Percentiles rank a stretch among this genome's conserved stretches.
Conservation (phyloP, 2,797 vertebrate genomes). For the Eulemur albifrons region DNA sequence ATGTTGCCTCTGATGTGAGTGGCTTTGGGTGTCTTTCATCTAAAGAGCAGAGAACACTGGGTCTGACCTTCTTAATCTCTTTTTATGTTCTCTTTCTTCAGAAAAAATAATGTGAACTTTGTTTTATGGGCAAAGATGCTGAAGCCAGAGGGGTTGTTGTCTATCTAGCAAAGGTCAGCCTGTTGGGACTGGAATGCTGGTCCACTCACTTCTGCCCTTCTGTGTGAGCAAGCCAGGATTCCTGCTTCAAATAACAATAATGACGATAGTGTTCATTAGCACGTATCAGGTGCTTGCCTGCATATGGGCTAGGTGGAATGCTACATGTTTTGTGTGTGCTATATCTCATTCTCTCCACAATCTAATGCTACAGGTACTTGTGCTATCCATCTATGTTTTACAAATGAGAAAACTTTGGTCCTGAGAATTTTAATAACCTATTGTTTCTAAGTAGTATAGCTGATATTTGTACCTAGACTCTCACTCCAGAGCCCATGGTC, state of each 20-base stretch:
- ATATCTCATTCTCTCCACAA: neutral
- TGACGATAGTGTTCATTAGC: neutral
- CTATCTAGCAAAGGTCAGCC: neutral
- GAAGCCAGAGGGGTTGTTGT: neutral
- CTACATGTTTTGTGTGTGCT: neutral
- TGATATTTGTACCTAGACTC: neutral
- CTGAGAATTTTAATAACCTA: neutral
- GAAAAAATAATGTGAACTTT: neutral
- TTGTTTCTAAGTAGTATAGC: neutral
- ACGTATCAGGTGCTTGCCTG: neutral
- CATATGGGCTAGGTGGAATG: neutral
- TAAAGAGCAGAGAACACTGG: neutral
- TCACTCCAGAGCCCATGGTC: neutral
- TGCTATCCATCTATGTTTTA: neutral
- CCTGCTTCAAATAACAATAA: neutral
- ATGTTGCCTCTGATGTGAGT: neutral
- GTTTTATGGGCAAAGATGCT: slow-evolving; percentile 2
- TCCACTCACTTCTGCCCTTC: neutral
- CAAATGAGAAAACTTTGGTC: neutral
- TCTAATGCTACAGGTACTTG: neutral
- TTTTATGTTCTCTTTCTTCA: neutral
- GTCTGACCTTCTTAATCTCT: neutral
- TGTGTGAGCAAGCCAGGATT: neutral
- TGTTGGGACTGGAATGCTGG: neutral
- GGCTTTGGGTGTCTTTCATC: neutral